A percentile compares a stretch with the other conserved stretches of the same genome.
phyloP scores from a whole-genome alignment of 2,113 vertebrate species.

The Nothocercus julius region DNA sequence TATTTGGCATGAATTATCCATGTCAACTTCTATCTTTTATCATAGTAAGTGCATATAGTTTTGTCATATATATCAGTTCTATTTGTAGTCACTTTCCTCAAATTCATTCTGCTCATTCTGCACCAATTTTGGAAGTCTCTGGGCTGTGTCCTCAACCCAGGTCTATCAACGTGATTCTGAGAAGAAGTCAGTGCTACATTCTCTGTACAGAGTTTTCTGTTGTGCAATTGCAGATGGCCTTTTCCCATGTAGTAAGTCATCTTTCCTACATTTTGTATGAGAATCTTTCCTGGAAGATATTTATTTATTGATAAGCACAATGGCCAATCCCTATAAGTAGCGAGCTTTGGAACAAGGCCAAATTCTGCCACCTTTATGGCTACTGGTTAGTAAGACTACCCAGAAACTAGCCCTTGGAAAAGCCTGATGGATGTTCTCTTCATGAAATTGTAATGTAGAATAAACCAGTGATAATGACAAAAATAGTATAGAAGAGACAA shows the following conservation, averaged over 20 bases:
- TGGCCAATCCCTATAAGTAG: background rate
- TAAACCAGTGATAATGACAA: background rate
- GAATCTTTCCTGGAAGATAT: background rate
- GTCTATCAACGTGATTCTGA: background rate
- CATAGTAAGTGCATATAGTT: background rate
- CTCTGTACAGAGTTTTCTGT: background rate
- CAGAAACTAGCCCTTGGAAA: background rate
- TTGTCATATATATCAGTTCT: background rate
- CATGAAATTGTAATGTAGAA: background rate
- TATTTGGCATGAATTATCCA: background rate
- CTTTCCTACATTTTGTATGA: background rate
- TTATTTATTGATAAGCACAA: background rate
- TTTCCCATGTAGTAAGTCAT: background rate
- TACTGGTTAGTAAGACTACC: background rate
- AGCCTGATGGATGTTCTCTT: background rate
- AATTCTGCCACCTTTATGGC: background rate
- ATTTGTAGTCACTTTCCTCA: background rate
- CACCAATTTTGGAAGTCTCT: background rate
- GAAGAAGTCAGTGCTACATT: background rate
- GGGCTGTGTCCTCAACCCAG: background rate
- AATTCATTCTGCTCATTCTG: background rate
- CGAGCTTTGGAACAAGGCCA: background rate
- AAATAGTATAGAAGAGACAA: background rate
- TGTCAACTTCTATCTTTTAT: background rate
- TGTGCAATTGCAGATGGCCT: background rate